Evolutionary conservation across 2,888 invertebrate genomes (phyloP).

Genomic region (Caenorhabditis becei): DNA sequence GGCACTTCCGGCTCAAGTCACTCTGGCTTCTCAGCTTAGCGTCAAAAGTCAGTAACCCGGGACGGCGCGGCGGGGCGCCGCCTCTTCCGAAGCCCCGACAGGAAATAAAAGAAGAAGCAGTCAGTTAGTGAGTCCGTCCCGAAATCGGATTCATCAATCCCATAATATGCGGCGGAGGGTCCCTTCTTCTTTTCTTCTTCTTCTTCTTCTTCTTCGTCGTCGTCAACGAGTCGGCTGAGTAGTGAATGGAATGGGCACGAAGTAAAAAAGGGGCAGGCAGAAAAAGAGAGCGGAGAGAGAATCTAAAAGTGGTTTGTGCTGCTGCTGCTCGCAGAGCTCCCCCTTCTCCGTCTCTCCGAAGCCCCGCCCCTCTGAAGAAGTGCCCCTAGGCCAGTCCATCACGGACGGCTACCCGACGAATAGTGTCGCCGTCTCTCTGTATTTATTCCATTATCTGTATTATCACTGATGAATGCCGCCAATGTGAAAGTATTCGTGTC

Average conservation of each 20-base stretch:
- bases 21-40: background rate
- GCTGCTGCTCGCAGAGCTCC: constrained; percentile 41
- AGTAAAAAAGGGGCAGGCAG: constrained; percentile 53
- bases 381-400: constrained; percentile 57
- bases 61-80: constrained; percentile 16
- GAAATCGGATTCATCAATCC: constrained; percentile 60
- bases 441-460: constrained; percentile 18
- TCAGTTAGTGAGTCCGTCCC: too few relatives aligned
- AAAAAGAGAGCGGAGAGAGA: constrained; percentile 59
- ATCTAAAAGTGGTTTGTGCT: constrained; percentile 60
- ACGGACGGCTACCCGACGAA: constrained; percentile 42
- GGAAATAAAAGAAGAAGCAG: constrained; percentile 19
- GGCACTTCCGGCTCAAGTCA: background rate
- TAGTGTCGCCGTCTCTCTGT: constrained; percentile 17
- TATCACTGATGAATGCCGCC: constrained; percentile 44
- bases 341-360: constrained; percentile 34
- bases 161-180: constrained; percentile 52
- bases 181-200: constrained; percentile 32
- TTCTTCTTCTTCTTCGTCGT: constrained; percentile 39
- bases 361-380: constrained; percentile 45
- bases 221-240: constrained; percentile 54
- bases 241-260: constrained; percentile 53
- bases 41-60: constrained; percentile 17
- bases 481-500: constrained; percentile 70
- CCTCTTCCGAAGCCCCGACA: constrained; percentile 19